Evolutionary conservation across 2,113 vertebrate species (phyloP), one percentile per base, ranked within the genome.

Genomic region (Zosterops pallidus): DNA sequence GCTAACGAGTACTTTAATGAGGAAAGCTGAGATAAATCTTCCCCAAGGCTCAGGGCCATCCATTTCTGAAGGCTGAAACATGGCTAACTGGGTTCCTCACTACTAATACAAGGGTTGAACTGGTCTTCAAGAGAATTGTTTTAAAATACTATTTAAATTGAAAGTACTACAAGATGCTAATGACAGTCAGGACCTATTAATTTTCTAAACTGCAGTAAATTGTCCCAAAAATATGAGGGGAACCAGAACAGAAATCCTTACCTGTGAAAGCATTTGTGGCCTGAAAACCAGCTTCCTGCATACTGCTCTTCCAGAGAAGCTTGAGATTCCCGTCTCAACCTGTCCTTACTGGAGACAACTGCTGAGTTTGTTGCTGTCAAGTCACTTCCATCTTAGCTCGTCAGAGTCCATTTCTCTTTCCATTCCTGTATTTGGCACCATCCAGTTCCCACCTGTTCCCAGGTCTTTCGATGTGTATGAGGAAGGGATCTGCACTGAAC

Each of bases 221-320:
- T 50, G 3, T 60, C 52, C 25, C 72, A 52, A 83, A 71, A 85
- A 39, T 28, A 78, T 20, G 47, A 44, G 15, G 3, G 12, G 52
- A 87, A 82, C 60, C 31, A 47, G 50, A 98, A 89, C 17, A 69
- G 37, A 94, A 83, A 65, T 67, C 37, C 97, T 98, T 98, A 99
- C 99, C 99, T 99, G 99, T 99, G 98, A 99, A 99, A 98, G 99
- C 98, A 97, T 99, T 98, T 97, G 99, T 99, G 97, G 98, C 99
- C 97, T 99, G 99, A 97, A 98, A 98, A 97, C 98, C 99, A 98
- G 98, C 98, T 98, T 99, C 99, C 99, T 98, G 99, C 99, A 99
- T 99, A 98, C 99, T 99, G 99, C 98, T 98, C 97, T 98, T 96
- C 98, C 98, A 97, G 97, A 67, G 91, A 98, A 97, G 97, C 97